Evolutionary conservation across 1,140 invertebrate species (phyloP), one percentile per base, ranked within the genome.

Genomic region (Pseudomyrmex dendroicus): DNA sequence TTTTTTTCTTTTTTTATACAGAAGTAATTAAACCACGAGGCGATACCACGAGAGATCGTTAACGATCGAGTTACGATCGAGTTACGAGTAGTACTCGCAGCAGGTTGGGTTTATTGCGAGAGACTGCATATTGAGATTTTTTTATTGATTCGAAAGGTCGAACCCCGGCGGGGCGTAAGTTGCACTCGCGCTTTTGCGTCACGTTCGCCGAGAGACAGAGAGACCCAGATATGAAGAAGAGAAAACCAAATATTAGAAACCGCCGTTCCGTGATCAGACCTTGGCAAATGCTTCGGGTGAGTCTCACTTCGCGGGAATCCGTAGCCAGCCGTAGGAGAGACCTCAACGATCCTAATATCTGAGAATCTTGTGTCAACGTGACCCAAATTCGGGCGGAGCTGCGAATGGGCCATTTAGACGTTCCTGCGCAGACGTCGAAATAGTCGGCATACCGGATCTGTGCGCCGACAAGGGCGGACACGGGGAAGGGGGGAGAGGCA

Each of bases 341-440:
- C 20, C 44, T 57, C 59, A 17, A 35, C 57, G 25, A 80, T 72
- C 66, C 66, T 50, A 80, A 82, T 84, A 84, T 80, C 76, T 64
- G 62, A 68, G 57, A 72, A 80, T 63, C 66, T 82, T 68, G 44
- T 72, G 67, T 82, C 66, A 82, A 48, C 52, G 73, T 78, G 82
- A 78, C 73, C 82, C 15, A 84, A 78, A 78, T 84, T 61, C 50
- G 66, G 66, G 35, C 76, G 9, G 17, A 52, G 54, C 44, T 70
- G 64, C 66, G 57, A 63, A 56, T 72, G 59, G 61, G 59, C 76
- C 48, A 57, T 56, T 72, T 80, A 48, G 44, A 56, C 48, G 52
- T 44, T 77, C 44, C 35, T 61, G 44, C 52, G 66, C 76, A 72
- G 66, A 80, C 73, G 61, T 76, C 61, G 61, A n/a, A 59, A 80